phyloP scores from a whole-genome alignment of 2,113 vertebrate genomes.

The Chiloscyllium plagiosum region DNA sequence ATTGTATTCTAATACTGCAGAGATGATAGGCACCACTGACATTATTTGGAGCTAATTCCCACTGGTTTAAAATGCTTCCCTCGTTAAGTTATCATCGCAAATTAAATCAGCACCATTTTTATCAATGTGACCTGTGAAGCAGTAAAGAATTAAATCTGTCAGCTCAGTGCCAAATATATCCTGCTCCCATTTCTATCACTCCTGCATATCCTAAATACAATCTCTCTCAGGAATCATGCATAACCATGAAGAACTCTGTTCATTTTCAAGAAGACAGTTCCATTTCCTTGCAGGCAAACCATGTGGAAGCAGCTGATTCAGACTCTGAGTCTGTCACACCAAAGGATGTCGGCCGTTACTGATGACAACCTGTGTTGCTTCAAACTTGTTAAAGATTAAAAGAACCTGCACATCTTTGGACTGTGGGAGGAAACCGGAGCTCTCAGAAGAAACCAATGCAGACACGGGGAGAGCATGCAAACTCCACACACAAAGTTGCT shows the following conservation, averaged over 20 bases:
- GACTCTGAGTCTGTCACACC: background rate
- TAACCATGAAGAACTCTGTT: background rate
- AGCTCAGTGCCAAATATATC: background rate
- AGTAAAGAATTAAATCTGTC: constrained; percentile 12
- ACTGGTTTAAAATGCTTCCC: background rate
- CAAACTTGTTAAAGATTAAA: background rate
- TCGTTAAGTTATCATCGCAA: background rate
- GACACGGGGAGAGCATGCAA: too few species aligned
- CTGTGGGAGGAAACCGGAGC: too few species aligned
- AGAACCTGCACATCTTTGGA: background rate
- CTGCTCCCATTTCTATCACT: background rate
- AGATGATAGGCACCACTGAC: background rate
- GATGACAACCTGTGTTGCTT: background rate
- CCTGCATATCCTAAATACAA: background rate
- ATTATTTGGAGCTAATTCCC: background rate
- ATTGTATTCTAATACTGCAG: background rate
- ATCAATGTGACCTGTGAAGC: background rate
- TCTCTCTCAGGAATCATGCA: background rate
- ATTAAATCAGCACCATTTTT: background rate
- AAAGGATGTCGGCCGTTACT: background rate
- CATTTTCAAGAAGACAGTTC: background rate
- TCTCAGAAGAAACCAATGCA: too few species aligned
- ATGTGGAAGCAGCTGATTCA: background rate
- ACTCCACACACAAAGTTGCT: too few species aligned
- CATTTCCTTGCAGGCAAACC: background rate